Conservation (phyloP, 2,113 vertebrate species). For the Phocoena sinus region DNA sequence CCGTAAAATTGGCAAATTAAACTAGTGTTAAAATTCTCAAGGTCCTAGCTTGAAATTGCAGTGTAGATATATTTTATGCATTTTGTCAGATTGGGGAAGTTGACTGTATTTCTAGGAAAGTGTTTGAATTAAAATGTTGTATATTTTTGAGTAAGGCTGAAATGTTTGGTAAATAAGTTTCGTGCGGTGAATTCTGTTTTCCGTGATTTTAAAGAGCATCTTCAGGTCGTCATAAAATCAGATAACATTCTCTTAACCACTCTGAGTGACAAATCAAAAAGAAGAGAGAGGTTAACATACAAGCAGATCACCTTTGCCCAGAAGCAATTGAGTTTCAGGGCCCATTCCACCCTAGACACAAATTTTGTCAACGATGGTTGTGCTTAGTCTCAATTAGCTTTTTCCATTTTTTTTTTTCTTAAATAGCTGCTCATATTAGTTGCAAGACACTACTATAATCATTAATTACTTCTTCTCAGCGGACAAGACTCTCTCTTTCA, state of each 20-base stretch:
- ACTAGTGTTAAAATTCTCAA: neutral
- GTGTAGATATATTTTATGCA: neutral
- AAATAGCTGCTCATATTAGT: neutral
- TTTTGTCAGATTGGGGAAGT: neutral
- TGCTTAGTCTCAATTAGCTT: neutral
- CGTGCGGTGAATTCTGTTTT: neutral
- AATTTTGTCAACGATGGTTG: neutral
- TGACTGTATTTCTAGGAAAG: neutral
- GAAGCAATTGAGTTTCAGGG: neutral
- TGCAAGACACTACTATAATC: neutral
- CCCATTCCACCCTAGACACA: neutral
- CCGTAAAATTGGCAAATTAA: neutral
- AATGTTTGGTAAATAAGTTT: neutral
- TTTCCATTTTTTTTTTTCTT: neutral
- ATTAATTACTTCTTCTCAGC: neutral
- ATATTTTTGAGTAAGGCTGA: slow-evolving; percentile 13
- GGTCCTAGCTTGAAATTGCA: neutral
- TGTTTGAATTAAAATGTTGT: neutral
- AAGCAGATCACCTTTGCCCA: neutral
- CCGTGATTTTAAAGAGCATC: neutral
- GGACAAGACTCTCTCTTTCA: neutral
- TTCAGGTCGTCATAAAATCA: neutral
- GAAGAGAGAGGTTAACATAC: neutral
- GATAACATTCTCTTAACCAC: neutral
- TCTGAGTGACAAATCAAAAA: neutral